A percentile compares a stretch with the other conserved stretches of the same genome.
These are phyloP conservation scores for Trachelus troglodyta DNA, from an alignment of 2,888 invertebrate species.

Conservation along the genomic window DNA sequence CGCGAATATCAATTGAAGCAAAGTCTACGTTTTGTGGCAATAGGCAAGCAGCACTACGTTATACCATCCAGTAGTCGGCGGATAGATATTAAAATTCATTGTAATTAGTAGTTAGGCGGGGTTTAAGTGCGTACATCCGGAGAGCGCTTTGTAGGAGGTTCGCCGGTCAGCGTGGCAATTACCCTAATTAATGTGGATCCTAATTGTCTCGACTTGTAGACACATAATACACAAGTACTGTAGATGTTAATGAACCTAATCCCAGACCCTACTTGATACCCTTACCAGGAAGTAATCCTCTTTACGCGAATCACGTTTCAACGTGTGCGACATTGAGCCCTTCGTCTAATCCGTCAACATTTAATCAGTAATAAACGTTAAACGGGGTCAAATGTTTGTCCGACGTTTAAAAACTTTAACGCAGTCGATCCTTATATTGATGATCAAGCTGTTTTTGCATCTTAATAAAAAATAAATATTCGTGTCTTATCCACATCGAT, in stretches of 20 bases:
- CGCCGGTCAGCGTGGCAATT: conserved; percentile 41
- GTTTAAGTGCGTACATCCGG: conserved; percentile 59
- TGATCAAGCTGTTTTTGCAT: background rate
- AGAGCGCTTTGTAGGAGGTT: conserved; percentile 48
- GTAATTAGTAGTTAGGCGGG: conserved; percentile 41
- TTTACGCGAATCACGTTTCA: background rate
- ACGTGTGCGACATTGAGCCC: background rate
- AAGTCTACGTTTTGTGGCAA: background rate
- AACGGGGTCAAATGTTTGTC: background rate
- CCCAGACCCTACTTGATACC: background rate
- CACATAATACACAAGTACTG: background rate
- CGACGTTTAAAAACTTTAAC: too few species aligned
- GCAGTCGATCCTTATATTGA: background rate
- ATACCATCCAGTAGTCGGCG: background rate
- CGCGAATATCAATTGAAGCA: background rate
- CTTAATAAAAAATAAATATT: background rate
- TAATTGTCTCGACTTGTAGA: conserved; percentile 43
- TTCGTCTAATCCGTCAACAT: background rate
- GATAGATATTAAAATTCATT: conserved; percentile 35
- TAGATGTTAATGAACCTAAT: conserved; percentile 1
- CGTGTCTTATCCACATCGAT: too few species aligned
- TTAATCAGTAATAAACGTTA: background rate
- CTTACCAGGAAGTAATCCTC: background rate
- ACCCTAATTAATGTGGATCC: conserved; percentile 55
- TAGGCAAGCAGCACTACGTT: background rate